Conservation (phyloP, 2,888 invertebrate genomes). For the Lithodes maja region DNA sequence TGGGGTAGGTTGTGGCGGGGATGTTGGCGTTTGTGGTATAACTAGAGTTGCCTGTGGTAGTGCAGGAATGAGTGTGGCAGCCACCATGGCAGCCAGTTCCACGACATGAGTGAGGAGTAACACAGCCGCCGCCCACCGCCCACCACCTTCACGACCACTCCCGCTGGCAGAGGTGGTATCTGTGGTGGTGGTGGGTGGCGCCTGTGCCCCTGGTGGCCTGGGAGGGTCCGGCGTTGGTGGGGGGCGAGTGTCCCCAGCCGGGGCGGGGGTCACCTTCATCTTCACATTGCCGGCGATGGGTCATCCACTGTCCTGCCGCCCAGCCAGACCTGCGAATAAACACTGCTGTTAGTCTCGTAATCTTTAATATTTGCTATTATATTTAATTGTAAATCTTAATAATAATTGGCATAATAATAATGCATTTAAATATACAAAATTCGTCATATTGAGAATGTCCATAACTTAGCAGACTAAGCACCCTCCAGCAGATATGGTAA, state of each 20-base stretch:
- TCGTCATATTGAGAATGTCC: no score
- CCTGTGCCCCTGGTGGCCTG: slow-evolving; percentile 39
- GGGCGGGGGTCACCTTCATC: slow-evolving; percentile 65
- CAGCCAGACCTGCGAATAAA: slow-evolving; percentile 42
- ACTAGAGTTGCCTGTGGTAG: not conserved
- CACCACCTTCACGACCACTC: slow-evolving; percentile 45
- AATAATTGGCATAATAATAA: no score
- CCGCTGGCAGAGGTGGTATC: slow-evolving; percentile 46
- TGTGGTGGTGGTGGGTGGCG: slow-evolving; percentile 54
- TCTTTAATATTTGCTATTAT: no score
- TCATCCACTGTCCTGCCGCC: slow-evolving; percentile 54
- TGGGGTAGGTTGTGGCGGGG: slow-evolving; percentile 1
- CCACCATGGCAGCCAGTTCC: slow-evolving; percentile 62
- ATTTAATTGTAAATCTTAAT: no score
- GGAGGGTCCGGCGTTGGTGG: slow-evolving; percentile 55
- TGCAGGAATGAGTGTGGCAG: slow-evolving; percentile 38
- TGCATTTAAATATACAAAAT: no score
- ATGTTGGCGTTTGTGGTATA: not conserved
- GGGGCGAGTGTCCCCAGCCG: slow-evolving; percentile 65
- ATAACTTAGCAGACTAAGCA: no score
- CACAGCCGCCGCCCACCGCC: slow-evolving; percentile 59
- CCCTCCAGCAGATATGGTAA: no score
- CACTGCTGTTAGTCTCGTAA: not conserved
- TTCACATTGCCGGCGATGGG: slow-evolving; percentile 62
- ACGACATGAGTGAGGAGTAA: slow-evolving; percentile 64